These are phyloP conservation scores for Erithacus rubecula DNA, from an alignment of 2,797 vertebrate species.

Conservation along the genomic window DNA sequence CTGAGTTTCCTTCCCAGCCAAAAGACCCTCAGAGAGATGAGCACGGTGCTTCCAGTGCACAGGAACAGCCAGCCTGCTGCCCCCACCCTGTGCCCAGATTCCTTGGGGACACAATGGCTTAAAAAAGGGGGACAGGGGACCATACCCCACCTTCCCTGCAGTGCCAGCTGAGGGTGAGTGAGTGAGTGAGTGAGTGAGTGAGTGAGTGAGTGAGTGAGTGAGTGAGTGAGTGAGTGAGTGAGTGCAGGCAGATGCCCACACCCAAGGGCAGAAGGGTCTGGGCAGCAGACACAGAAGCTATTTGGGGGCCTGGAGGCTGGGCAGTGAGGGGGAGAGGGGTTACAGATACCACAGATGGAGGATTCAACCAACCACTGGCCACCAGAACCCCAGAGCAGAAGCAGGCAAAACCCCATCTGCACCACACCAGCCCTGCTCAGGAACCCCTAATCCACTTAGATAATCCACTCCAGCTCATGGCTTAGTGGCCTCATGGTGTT, in stretches of 20 bases:
- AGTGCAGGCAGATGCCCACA: not conserved
- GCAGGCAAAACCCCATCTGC: not conserved
- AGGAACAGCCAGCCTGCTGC: not conserved
- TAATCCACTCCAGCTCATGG: not conserved
- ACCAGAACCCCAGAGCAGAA: not conserved
- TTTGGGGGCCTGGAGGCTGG: not conserved
- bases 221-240: no score
- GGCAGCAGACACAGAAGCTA: not conserved
- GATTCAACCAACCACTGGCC: not conserved
- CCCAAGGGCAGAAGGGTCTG: not conserved
- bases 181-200: no score
- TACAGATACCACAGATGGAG: not conserved
- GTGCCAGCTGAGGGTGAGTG: fast-evolving
- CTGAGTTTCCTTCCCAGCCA: not conserved
- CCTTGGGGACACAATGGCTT: not conserved
- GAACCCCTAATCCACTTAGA: conserved; percentile 47
- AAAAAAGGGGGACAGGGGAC: not conserved
- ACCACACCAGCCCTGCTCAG: not conserved
- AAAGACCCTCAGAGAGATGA: not conserved
- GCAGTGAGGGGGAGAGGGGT: fast-evolving
- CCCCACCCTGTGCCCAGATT: not conserved
- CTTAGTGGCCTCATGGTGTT: not conserved
- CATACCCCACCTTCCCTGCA: not conserved
- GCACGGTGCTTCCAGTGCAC: not conserved
- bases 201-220: no score